Conservation (phyloP, 2,797 vertebrate species). For the Hybognathus amarus region DNA sequence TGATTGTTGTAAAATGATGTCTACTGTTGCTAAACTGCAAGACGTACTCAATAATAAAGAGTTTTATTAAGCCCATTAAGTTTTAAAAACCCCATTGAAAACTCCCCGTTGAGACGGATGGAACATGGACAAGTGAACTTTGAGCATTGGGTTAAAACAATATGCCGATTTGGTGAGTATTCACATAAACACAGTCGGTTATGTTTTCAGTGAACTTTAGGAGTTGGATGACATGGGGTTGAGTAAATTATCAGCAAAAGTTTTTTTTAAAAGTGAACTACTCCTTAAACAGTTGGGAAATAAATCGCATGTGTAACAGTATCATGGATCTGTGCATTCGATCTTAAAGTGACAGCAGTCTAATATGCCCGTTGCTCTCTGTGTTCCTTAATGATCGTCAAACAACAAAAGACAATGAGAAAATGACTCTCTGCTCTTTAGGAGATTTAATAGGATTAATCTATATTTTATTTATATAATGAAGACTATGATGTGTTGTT, state of each 20-base stretch:
- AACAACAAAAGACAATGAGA: not conserved
- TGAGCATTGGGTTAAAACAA: not conserved
- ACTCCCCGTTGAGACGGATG: too few species aligned
- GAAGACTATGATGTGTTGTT: not conserved
- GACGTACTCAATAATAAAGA: not conserved
- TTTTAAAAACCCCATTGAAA: not conserved
- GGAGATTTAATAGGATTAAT: not conserved
- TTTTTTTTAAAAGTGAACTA: too few species aligned
- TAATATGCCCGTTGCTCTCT: not conserved
- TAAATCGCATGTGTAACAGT: not conserved
- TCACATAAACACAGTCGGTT: not conserved
- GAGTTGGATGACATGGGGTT: too few species aligned
- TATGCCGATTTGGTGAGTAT: not conserved
- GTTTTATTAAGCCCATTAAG: too few species aligned
- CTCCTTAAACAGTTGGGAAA: not conserved
- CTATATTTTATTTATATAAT: not conserved
- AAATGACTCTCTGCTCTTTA: not conserved
- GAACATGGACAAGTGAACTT: too few species aligned
- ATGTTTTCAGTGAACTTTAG: not conserved
- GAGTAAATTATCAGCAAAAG: too few species aligned
- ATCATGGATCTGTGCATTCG: not conserved
- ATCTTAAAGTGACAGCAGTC: not conserved
- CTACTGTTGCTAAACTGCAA: not conserved
- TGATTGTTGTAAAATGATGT: not conserved
- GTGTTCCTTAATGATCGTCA: not conserved